These are phyloP conservation scores for Hyperopisus bebe DNA, from an alignment of 2,113 vertebrate genomes.

Conservation along the genomic window DNA sequence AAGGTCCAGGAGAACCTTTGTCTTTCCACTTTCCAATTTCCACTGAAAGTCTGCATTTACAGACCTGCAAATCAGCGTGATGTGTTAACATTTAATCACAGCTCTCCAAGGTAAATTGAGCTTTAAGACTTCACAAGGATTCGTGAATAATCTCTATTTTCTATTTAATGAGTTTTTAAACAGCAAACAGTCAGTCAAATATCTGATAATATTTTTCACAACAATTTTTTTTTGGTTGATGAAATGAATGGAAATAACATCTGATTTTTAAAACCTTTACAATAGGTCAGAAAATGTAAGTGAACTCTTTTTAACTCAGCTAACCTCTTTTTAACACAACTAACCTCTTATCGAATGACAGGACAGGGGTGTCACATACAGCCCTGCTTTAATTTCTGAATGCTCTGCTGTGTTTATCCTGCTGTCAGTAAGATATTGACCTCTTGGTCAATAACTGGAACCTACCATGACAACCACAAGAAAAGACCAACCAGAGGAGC, in stretches of 20 bases:
- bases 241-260: background rate
- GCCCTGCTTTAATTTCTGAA: background rate
- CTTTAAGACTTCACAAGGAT: background rate
- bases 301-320: background rate
- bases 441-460: background rate
- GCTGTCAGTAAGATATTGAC: background rate
- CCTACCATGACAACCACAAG: background rate
- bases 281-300: background rate
- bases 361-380: background rate
- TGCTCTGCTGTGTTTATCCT: background rate
- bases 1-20: background rate
- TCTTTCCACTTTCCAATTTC: background rate
- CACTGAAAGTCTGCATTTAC: background rate
- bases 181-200: background rate
- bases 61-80: background rate
- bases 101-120: background rate
- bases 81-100: background rate
- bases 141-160: background rate
- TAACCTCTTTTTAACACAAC: background rate
- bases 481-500: background rate
- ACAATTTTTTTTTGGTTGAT: background rate
- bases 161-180: background rate
- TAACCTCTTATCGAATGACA: background rate
- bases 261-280: background rate
- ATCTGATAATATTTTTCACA: background rate